Base-by-base conservation (phyloP, 2,113 vertebrate species). In the Sterna hirundo region DNA sequence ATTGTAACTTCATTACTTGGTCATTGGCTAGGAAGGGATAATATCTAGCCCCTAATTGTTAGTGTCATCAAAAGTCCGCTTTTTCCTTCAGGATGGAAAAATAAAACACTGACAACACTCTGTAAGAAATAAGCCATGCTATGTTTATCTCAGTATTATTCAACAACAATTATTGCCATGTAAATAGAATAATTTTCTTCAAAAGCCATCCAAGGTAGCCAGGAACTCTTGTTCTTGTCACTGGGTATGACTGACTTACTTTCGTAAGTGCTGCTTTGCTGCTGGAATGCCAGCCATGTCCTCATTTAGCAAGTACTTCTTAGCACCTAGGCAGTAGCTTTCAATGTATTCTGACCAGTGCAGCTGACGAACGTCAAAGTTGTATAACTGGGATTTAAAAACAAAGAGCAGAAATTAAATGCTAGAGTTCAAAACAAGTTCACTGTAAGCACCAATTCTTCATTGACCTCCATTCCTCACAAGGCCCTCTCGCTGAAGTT, bases 261-360 rank as follows among this genome's bases (percentile, higher is more conserved):
- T 99, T 96, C 97, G 98, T 95, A 99, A 97, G 85, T 99, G 99
- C 91, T 99, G 98, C 93, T 98, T 98, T 96, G 99, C 99, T 81
- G 98, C 98, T 52, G 99, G 99, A 94, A 99, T 98, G 94, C 99
- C 99, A 34, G 99, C 98, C 99, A 99, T 99, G 97, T 99, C 99
- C 95, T 99, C 99, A 27, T 99, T 99, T 97, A 99, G 92, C 88
- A 99, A 98, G 51, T 99, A 99, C 93, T 99, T 99, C 98, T 99
- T 99, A 69, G 99, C 98, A 90, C 99, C 99, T 88, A 99, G 98
- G 94, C 99, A 99, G 82, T 99, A 99, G 86, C 99, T 99, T 96
- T 99, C 99, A 13, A 99, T 99, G 97, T 99, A 99, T 96, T 99
- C 99, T 2, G 99, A 98, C 99, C 99, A 99, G 97, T 99, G 99